Conservation (phyloP, 2,113 vertebrate species). For the Misgurnus mizolepis region DNA sequence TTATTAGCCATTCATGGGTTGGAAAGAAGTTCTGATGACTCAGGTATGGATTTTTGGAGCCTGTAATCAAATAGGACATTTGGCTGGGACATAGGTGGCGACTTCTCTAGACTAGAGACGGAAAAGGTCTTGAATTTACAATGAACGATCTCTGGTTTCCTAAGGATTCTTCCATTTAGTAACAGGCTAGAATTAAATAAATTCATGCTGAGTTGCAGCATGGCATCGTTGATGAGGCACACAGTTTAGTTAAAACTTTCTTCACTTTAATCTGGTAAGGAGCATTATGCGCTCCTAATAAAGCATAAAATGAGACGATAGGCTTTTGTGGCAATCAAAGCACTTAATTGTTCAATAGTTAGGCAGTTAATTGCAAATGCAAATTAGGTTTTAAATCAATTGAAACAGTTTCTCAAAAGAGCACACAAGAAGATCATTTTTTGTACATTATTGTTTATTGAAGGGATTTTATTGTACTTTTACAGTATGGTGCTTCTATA, state of each 20-base stretch:
- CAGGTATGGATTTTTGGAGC: conserved; percentile 12
- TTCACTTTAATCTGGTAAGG: too few relatives aligned
- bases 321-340: too few relatives aligned
- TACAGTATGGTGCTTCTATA: background rate
- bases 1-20: conserved; percentile 16
- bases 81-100: conserved; percentile 9
- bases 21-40: conserved; percentile 25
- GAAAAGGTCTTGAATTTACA: conserved; percentile 1
- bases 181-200: too few relatives aligned
- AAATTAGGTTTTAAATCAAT: background rate
- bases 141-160: background rate
- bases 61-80: conserved; percentile 6
- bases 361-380: background rate
- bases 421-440: background rate
- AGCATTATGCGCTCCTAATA: background rate
- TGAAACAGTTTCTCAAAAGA: background rate
- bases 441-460: background rate
- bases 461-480: background rate
- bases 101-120: background rate
- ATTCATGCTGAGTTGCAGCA: too few relatives aligned
- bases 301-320: background rate
- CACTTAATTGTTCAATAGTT: too few relatives aligned
- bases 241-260: too few relatives aligned
- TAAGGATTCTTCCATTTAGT: background rate
- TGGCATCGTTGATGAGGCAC: too few relatives aligned